Percentiles rank a stretch among this genome's conserved stretches.
Evolutionary conservation across 2,888 invertebrate species (phyloP).

Genomic region (Horisme vitalbata): DNA sequence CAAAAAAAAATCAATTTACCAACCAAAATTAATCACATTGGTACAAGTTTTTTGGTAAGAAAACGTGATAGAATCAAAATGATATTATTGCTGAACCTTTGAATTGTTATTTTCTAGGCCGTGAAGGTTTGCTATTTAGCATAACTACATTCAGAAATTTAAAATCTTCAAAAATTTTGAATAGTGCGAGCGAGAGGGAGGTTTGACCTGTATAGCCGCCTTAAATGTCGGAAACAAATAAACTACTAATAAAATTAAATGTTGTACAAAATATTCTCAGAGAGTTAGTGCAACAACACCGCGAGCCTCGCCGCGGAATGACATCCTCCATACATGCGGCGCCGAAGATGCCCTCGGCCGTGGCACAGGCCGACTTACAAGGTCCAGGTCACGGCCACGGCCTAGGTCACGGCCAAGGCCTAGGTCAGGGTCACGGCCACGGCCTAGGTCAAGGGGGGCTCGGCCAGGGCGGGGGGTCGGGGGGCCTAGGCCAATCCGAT

Average conservation of each 20-base stretch:
- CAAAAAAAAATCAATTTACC: too few species aligned
- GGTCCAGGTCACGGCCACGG: background rate
- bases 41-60: too few species aligned
- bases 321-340: constrained; percentile 46
- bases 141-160: too few species aligned
- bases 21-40: too few species aligned
- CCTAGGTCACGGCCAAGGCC: constrained; percentile 1
- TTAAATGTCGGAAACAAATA: too few species aligned
- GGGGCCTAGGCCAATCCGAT: constrained; percentile 24
- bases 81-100: too few species aligned
- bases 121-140: too few species aligned
- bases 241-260: background rate
- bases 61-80: too few species aligned
- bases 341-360: constrained; percentile 48
- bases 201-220: too few species aligned
- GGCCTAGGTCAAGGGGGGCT: background rate
- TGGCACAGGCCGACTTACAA: constrained; percentile 30
- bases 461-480: background rate
- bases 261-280: constrained; percentile 11
- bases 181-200: too few species aligned
- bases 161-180: too few species aligned
- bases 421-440: constrained; percentile 2
- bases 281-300: constrained; percentile 19
- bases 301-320: constrained; percentile 38
- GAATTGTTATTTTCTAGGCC: too few species aligned